A percentile compares a stretch with the other conserved stretches of the same genome.
Evolutionary conservation across 2,888 invertebrate species (phyloP).

Genomic region (Stenotaenia linearis): DNA sequence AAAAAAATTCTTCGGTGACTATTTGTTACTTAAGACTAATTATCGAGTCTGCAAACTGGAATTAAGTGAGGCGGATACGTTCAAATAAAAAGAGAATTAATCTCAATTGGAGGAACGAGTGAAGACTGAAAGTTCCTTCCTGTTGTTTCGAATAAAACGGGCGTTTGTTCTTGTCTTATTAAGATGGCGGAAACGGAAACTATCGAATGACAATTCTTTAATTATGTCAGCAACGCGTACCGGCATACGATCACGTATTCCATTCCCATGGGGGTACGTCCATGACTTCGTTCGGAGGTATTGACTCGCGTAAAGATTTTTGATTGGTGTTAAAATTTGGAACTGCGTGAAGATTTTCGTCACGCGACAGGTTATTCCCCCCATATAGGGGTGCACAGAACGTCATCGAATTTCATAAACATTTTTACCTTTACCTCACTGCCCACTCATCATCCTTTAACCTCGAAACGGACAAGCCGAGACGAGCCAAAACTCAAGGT

Average conservation of each 20-base stretch:
- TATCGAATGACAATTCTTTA: not conserved
- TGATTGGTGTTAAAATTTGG: no score
- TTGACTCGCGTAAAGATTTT: no score
- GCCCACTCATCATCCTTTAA: not conserved
- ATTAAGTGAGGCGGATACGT: constrained; percentile 24
- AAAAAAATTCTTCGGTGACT: not conserved
- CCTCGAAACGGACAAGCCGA: not conserved
- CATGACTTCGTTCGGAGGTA: no score
- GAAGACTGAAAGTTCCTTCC: constrained; percentile 5
- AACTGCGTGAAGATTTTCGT: no score
- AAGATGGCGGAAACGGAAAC: not conserved
- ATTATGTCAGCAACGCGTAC: not conserved
- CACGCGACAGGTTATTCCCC: no score
- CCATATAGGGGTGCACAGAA: no score
- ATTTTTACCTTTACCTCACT: not conserved
- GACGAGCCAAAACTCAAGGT: not conserved
- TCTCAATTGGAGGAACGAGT: not conserved
- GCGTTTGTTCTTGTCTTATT: not conserved
- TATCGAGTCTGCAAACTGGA: not conserved
- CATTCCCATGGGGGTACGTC: no score
- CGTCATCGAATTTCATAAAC: no score
- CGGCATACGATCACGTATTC: not conserved
- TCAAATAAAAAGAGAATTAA: constrained; percentile 14
- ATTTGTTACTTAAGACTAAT: constrained; percentile 11
- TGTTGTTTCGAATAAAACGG: not conserved